phyloP scores from a whole-genome alignment of 2,113 vertebrate species.

The Microtus ochrogaster region DNA sequence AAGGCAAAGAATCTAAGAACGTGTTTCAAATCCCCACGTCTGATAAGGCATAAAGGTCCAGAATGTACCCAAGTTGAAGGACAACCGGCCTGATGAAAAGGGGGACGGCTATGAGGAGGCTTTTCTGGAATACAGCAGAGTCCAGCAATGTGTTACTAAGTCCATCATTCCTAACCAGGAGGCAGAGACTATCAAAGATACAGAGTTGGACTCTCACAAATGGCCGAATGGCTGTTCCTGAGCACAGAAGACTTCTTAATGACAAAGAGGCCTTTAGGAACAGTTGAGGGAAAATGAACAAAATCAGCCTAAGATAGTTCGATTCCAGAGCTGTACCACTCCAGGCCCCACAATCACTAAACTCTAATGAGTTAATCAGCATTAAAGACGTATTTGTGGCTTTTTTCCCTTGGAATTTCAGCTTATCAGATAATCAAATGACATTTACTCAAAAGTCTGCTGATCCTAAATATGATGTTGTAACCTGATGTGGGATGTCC shows the following conservation, averaged over 20 bases:
- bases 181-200: neutral
- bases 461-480: neutral
- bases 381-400: neutral
- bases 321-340: neutral
- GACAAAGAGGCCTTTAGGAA: neutral
- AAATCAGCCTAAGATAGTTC: neutral
- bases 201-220: neutral
- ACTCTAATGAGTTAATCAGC: neutral
- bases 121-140: neutral
- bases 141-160: neutral
- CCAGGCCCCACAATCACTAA: neutral
- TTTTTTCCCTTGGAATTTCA: neutral
- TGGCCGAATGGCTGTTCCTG: neutral
- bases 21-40: neutral
- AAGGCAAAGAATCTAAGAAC: neutral
- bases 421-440: neutral
- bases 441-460: neutral
- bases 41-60: neutral
- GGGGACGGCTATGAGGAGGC: neutral
- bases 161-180: neutral
- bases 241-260: neutral
- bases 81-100: neutral
- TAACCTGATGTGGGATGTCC: no score
- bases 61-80: neutral
- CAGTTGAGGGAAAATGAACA: no score